These are phyloP conservation scores for Scortum barcoo DNA, from an alignment of 2,113 vertebrate genomes.

Conservation along the genomic window DNA sequence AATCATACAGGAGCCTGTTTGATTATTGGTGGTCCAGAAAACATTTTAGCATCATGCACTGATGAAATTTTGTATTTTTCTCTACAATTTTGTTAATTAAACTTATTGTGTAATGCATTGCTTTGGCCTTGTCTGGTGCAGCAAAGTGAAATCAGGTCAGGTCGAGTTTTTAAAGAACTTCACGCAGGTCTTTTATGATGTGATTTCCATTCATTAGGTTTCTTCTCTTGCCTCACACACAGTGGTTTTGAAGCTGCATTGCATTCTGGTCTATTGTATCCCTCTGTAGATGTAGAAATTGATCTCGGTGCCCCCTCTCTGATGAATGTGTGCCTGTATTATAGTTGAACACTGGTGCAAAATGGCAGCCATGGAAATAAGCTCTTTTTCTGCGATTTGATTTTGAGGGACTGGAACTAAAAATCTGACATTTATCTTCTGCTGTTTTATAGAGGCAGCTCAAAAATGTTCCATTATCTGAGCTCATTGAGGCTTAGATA, in stretches of 20 bases:
- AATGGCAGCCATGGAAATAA: background rate
- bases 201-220: background rate
- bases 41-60: background rate
- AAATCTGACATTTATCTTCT: constrained; percentile 5
- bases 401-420: background rate
- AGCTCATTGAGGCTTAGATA: background rate
- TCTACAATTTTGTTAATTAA: background rate
- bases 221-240: background rate
- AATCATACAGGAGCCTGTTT: background rate
- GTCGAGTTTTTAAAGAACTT: background rate
- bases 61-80: background rate
- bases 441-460: background rate
- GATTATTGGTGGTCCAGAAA: background rate
- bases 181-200: background rate
- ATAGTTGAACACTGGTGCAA: background rate
- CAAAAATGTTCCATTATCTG: background rate
- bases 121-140: background rate
- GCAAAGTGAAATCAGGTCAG: background rate
- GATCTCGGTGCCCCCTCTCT: background rate
- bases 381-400: background rate
- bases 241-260: background rate
- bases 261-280: background rate
- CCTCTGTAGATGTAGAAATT: background rate
- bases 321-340: background rate
- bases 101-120: too few species aligned